These are phyloP conservation scores for Acanthis flammea DNA, from an alignment of 2,797 vertebrate genomes.

Conservation along the genomic window DNA sequence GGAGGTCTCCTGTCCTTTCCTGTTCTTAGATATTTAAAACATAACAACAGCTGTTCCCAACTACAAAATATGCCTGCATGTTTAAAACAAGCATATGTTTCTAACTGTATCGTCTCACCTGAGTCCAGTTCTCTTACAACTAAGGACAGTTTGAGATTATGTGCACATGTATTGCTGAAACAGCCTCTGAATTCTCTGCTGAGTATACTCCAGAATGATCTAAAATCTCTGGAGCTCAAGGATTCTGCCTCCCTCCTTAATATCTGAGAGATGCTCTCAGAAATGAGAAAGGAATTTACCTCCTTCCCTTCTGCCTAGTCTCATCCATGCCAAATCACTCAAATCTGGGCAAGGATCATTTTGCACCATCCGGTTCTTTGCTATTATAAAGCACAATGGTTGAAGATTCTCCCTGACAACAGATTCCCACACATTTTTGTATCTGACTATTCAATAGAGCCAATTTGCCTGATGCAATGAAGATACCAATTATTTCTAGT, in stretches of 20 bases:
- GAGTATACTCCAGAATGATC: background rate
- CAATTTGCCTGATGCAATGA: background rate
- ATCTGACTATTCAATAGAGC: background rate
- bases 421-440: background rate
- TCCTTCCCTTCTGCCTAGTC: background rate
- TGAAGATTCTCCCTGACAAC: background rate
- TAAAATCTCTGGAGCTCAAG: background rate
- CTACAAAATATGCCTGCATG: background rate
- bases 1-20: background rate
- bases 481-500: background rate
- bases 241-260: conserved; percentile 5
- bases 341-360: background rate
- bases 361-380: background rate
- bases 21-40: background rate
- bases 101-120: background rate
- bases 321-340: background rate
- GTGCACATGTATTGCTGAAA: background rate
- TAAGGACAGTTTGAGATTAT: background rate
- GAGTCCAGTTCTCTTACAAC: background rate
- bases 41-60: background rate
- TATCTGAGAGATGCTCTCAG: background rate
- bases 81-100: conserved; percentile 32
- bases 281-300: background rate
- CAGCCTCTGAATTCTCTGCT: background rate
- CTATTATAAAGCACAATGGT: background rate